phyloP scores from a whole-genome alignment of 2,888 invertebrate genomes.

The Bimastos eiseni region DNA sequence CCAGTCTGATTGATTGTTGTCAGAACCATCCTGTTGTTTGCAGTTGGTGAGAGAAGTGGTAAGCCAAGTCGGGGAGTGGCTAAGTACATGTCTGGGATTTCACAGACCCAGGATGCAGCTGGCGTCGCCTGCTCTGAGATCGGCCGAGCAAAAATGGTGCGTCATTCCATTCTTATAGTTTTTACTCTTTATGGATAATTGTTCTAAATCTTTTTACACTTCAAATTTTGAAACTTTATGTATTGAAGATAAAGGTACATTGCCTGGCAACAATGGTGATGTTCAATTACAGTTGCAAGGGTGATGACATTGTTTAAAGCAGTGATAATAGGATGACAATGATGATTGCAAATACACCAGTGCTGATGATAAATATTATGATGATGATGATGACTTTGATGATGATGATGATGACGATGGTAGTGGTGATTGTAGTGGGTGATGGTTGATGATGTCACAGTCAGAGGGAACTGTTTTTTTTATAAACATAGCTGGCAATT shows the following conservation, averaged over 20 bases:
- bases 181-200: neutral
- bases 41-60: slow-evolving; percentile 90
- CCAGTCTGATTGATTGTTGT: neutral
- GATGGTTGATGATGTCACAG: neutral
- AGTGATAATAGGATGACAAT: neutral
- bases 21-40: neutral
- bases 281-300: neutral
- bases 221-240: neutral
- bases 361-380: too few species aligned
- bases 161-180: neutral
- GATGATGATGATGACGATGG: neutral
- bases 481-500: slow-evolving; percentile 76
- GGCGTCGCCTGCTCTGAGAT: slow-evolving; percentile 46
- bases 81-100: slow-evolving; percentile 73
- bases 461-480: neutral
- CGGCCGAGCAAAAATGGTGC: slow-evolving; percentile 43
- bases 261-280: neutral
- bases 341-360: too few species aligned
- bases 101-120: slow-evolving; percentile 36
- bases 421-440: neutral
- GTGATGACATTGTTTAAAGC: neutral
- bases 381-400: neutral
- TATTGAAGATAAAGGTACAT: too few species aligned
- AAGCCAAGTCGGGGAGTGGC: slow-evolving; percentile 86
- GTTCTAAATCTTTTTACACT: neutral